Percentiles rank a stretch among this genome's conserved stretches.
These are phyloP conservation scores for Cantharis rufa DNA, from an alignment of 2,888 invertebrate species.

Conservation along the genomic window DNA sequence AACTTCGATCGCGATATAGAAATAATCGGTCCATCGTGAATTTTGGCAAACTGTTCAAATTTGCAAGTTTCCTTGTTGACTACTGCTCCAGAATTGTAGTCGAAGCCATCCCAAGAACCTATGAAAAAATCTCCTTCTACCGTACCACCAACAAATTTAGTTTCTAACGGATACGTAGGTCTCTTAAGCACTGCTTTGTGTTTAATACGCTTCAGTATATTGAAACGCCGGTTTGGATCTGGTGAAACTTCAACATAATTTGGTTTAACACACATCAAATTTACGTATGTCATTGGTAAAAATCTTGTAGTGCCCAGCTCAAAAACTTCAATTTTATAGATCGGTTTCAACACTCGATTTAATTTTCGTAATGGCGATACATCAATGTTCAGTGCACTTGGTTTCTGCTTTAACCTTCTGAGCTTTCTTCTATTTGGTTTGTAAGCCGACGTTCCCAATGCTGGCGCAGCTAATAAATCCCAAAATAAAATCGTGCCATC, in stretches of 20 bases:
- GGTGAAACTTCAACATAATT: conserved; percentile 48
- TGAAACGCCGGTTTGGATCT: conserved; percentile 17
- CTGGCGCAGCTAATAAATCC: conserved; percentile 58
- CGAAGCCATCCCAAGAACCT: conserved; percentile 69
- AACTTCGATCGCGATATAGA: conserved; percentile 65
- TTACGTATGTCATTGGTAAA: conserved; percentile 44
- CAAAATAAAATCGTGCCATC: conserved; percentile 74
- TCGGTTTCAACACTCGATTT: conserved; percentile 66
- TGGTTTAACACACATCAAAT: conserved; percentile 51
- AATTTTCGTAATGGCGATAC: conserved; percentile 65
- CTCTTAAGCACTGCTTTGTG: conserved; percentile 25
- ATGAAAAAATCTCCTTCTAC: conserved; percentile 46
- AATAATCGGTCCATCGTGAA: conserved; percentile 75
- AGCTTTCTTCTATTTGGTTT: conserved; percentile 43
- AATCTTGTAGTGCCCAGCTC: conserved; percentile 43
- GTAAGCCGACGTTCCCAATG: not conserved
- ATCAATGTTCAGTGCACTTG: conserved; percentile 63
- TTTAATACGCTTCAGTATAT: conserved; percentile 30
- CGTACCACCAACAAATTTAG: conserved; percentile 43
- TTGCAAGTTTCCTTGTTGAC: conserved; percentile 63
- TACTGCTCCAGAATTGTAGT: conserved; percentile 62
- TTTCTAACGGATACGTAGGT: conserved; percentile 10
- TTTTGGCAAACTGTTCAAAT: conserved; percentile 57
- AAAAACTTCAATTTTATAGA: conserved; percentile 61
- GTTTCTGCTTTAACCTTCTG: conserved; percentile 59